Evolutionary conservation across 2,113 vertebrate genomes (phyloP).

Genomic region (Eulacestoma nigropectus): DNA sequence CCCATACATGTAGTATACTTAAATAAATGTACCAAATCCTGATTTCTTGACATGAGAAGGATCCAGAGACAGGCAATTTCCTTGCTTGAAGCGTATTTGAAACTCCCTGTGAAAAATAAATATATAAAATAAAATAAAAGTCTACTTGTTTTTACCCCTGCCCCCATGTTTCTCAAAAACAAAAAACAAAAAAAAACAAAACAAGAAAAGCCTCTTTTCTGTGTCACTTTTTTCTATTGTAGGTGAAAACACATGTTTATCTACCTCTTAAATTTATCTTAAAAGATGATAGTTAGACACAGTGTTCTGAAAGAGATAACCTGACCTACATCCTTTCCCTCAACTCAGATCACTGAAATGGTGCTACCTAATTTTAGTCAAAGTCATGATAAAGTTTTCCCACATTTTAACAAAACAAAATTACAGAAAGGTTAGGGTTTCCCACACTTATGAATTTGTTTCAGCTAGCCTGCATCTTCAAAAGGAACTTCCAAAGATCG

Average conservation of each 20-base stretch:
- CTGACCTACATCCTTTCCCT: background rate
- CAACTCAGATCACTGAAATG: background rate
- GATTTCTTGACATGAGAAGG: background rate
- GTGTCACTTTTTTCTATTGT: background rate
- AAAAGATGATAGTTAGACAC: background rate
- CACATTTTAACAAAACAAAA: background rate
- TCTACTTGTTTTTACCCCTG: background rate
- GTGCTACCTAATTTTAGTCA: background rate
- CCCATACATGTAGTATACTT: background rate
- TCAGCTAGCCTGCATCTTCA: background rate
- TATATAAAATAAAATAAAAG: background rate
- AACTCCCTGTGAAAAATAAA: background rate
- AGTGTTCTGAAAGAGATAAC: background rate
- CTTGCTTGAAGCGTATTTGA: background rate
- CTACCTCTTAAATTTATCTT: background rate
- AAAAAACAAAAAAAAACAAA: background rate
- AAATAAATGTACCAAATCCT: background rate
- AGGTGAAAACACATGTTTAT: background rate
- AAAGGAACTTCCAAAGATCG: background rate
- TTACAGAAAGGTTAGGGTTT: background rate
- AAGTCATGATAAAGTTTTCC: background rate
- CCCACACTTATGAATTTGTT: background rate
- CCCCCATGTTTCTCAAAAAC: background rate
- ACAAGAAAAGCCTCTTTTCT: background rate
- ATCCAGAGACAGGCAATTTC: background rate